Base-by-base conservation (phyloP, 1,140 invertebrate species). In the Drosophila subpulchrella region DNA sequence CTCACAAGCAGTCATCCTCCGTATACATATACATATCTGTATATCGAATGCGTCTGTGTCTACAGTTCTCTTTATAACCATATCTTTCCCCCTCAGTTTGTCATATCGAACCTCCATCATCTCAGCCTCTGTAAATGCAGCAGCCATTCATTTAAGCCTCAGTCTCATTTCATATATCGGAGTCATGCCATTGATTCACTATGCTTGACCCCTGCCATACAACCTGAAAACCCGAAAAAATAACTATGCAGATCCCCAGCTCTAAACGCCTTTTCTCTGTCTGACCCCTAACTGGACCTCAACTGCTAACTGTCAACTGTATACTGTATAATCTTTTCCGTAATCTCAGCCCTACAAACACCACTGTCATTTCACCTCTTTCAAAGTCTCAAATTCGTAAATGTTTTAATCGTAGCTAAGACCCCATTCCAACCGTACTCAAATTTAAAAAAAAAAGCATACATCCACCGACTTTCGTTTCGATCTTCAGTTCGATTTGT, bases 41-140 rank as follows among this genome's bases (percentile, higher is more conserved):
- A 50, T 41, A 30, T n/a, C 41, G 34, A 71, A 71, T 67, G 63
- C 17, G 42, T 66, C 63, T 65, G 36, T 66, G 44, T 66, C 42
- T 66, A 60, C 42, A 63, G 36, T 59, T 38, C 42, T 48, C 32
- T 44, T 17, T 65, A 36, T 47, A 13, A 4, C 7, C 60, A 65
- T 46, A 24, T 38, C 46, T 20, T 13, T 30, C 27, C n/a, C 47
- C 13, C 27, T 32, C 44, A 10, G 11, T 46, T 46, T 46, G 4
- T 24, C 56, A 44, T 62, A 32, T 13, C 10, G 6, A 65, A 20
- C 20, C 11, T 32, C 10, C 7, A 24, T 63, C 55, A 60, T 63
- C 11, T 34, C 42, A 10, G 56, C 57, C 53, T 62, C 41, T 58
- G 56, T 65, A 65, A 65, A 65, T 65, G 42, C 41, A 56, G 48